phyloP scores from a whole-genome alignment of 2,113 vertebrate species.

The Colistium nudipinnis region DNA sequence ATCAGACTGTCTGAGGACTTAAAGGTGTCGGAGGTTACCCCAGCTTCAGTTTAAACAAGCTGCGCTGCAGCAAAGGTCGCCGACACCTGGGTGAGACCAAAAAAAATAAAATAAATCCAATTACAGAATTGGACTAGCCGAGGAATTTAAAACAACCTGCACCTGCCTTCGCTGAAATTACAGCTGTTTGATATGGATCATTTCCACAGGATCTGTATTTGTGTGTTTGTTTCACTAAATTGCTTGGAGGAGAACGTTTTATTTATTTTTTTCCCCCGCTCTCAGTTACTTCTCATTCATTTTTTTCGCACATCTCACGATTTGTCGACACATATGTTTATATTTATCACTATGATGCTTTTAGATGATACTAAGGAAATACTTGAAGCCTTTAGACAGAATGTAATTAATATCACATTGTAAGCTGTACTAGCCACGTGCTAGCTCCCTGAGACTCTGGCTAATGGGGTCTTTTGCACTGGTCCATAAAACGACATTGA shows the following conservation, averaged over 20 bases:
- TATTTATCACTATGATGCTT: background rate
- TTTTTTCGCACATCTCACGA: background rate
- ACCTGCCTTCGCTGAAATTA: constrained; percentile 12
- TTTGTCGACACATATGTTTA: background rate
- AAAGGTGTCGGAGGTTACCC: constrained; percentile 49
- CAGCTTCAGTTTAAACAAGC: constrained; percentile 59
- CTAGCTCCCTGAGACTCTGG: background rate
- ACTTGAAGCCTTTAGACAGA: background rate
- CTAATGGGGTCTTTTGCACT: background rate
- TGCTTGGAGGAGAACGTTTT: background rate
- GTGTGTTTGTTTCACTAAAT: constrained; percentile 1
- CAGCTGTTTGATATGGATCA: background rate
- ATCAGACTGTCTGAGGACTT: constrained; percentile 44
- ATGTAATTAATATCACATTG: background rate
- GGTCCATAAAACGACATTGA: background rate
- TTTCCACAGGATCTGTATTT: constrained; percentile 1
- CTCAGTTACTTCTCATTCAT: background rate
- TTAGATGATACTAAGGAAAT: background rate
- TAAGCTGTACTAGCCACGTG: background rate
- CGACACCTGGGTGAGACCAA: constrained; percentile 42
- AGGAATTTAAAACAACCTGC: constrained; percentile 48
- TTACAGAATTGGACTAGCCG: constrained; percentile 45
- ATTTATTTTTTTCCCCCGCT: background rate
- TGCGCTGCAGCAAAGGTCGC: constrained; percentile 61
- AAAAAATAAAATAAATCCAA: too few species aligned